A percentile compares a stretch with the other conserved stretches of the same genome.
These are phyloP conservation scores for Gallinago solitaria DNA, from an alignment of 2,797 vertebrate genomes.

Conservation along the genomic window DNA sequence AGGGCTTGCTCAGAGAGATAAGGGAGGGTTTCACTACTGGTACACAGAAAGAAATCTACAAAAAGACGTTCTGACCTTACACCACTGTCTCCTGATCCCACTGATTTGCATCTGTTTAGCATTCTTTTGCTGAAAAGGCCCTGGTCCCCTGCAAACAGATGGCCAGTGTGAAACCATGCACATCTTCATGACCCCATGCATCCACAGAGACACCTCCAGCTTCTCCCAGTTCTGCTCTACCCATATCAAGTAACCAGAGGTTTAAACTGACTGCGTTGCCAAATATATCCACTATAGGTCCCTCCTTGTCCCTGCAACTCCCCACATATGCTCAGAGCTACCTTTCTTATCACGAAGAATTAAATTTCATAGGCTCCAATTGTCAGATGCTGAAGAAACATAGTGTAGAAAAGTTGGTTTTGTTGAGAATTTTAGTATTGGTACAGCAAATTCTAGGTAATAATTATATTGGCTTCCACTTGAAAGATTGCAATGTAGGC, in stretches of 20 bases:
- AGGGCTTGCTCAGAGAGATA: neutral
- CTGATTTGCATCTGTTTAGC: neutral
- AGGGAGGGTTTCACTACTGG: neutral
- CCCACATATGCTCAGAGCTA: neutral
- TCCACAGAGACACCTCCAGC: neutral
- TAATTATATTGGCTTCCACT: neutral
- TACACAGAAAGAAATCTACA: neutral
- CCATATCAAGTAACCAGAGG: neutral
- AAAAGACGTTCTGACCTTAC: neutral
- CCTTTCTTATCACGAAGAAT: neutral
- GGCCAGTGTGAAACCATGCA: neutral
- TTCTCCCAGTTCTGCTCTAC: neutral
- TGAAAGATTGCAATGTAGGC: neutral
- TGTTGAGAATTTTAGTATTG: neutral
- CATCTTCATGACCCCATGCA: neutral
- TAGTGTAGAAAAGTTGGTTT: neutral
- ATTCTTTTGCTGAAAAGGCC: neutral
- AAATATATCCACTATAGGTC: accelerated
- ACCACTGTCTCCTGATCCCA: neutral
- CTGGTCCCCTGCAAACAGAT: neutral
- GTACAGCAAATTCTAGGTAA: neutral
- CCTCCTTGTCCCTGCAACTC: neutral
- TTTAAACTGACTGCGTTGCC: neutral
- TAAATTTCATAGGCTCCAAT: neutral
- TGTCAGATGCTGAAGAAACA: neutral